Percentiles rank a stretch among this genome's conserved stretches.
Evolutionary conservation across 2,113 vertebrate genomes (phyloP).

Genomic region (Tursiops truncatus): DNA sequence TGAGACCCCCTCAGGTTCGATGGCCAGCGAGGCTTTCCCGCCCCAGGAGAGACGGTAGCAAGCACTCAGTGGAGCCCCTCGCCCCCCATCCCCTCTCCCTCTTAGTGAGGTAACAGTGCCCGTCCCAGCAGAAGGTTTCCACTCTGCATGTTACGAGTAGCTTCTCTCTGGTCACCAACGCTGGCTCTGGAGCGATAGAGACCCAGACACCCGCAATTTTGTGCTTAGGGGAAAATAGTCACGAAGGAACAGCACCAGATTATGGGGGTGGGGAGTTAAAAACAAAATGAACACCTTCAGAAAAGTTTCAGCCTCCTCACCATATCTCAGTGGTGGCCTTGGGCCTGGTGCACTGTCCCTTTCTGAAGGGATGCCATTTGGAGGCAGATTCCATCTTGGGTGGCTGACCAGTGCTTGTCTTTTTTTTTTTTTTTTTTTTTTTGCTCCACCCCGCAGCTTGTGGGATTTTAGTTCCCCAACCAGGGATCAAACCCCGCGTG

Average conservation of each 20-base stretch:
- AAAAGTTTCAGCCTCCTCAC: not conserved
- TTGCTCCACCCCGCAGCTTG: too few relatives aligned
- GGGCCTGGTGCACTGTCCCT: not conserved
- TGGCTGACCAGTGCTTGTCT: not conserved
- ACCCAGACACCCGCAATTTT: not conserved
- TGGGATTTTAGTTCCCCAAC: too few relatives aligned
- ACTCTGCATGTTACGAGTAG: not conserved
- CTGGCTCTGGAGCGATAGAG: not conserved
- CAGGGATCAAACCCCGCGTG: too few relatives aligned
- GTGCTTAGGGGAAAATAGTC: not conserved
- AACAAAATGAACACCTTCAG: not conserved
- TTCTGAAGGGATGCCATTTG: not conserved
- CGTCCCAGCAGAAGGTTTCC: not conserved
- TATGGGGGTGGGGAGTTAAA: not conserved
- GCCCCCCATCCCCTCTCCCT: not conserved
- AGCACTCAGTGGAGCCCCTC: not conserved
- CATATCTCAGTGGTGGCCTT: not conserved
- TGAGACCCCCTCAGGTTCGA: too few relatives aligned
- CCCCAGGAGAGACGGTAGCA: not conserved
- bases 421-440: too few relatives aligned
- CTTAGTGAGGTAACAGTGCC: not conserved
- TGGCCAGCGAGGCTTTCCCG: not conserved
- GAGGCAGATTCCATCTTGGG: not conserved
- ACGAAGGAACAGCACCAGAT: not conserved
- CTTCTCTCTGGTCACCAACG: not conserved